Conservation (phyloP, 2,797 vertebrate species). For the Delichon dasypus region DNA sequence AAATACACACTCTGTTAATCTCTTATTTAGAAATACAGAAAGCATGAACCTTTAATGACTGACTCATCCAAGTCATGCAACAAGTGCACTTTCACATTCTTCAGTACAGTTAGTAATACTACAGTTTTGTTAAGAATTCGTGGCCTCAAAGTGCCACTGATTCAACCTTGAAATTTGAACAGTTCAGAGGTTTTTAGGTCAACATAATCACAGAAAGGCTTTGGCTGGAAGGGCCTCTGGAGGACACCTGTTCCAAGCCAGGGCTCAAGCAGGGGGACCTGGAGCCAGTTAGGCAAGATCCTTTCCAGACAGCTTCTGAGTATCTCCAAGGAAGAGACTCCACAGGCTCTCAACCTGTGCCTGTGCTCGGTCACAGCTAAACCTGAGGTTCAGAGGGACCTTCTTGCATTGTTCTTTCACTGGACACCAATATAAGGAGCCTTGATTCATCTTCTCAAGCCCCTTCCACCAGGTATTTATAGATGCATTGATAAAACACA, state of each 20-base stretch:
- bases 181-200: neutral
- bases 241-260: neutral
- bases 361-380: accelerated
- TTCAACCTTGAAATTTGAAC: neutral
- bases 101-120: neutral
- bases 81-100: neutral
- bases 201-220: neutral
- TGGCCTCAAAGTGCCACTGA: neutral
- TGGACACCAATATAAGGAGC: neutral
- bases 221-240: neutral
- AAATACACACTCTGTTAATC: neutral
- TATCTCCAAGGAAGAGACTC: neutral
- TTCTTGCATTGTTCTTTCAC: neutral
- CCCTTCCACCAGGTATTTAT: neutral
- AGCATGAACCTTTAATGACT: neutral
- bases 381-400: neutral
- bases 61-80: neutral
- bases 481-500: neutral
- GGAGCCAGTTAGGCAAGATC: neutral
- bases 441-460: neutral
- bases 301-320: neutral
- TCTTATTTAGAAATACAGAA: neutral
- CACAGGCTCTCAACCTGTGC: neutral
- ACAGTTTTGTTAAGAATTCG: neutral
- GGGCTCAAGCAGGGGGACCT: neutral